Conservation (phyloP, 2,888 invertebrate species). For the Scaptodrosophila latifasciaeformis region DNA sequence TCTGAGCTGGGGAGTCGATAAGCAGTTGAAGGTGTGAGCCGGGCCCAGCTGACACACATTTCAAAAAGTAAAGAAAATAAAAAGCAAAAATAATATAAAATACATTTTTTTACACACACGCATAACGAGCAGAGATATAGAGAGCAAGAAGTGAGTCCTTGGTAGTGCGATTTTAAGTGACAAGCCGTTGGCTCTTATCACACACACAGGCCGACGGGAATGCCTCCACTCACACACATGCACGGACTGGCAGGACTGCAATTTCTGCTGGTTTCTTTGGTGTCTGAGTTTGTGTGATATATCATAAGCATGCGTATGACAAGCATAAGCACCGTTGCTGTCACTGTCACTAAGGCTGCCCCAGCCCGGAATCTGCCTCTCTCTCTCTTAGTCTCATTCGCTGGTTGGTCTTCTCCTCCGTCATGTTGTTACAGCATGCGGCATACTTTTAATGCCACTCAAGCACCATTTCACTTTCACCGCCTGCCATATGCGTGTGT, state of each 20-base stretch:
- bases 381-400: neutral
- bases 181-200: conserved; percentile 40
- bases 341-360: conserved; percentile 52
- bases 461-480: conserved; percentile 43
- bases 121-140: conserved; percentile 15
- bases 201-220: neutral
- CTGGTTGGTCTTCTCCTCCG: no score
- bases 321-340: conserved; percentile 61
- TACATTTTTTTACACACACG: neutral
- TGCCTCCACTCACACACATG: neutral
- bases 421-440: conserved; percentile 58
- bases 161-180: conserved; percentile 36
- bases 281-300: conserved; percentile 39
- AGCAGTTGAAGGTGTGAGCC: conserved; percentile 7
- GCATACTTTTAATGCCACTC: conserved; percentile 65
- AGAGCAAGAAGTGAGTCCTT: conserved; percentile 19
- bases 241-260: no score
- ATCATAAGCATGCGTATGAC: conserved; percentile 60
- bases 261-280: conserved; percentile 5
- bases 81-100: conserved; percentile 19
- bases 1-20: neutral
- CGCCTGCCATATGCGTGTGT: conserved; percentile 12
- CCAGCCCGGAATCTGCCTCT: conserved; percentile 7
- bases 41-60: conserved; percentile 45
- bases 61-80: conserved; percentile 34